Evolutionary conservation across 2,888 invertebrate species (phyloP), one percentile per base, ranked within the genome.

Genomic region (Lasioglossum marginatum): DNA sequence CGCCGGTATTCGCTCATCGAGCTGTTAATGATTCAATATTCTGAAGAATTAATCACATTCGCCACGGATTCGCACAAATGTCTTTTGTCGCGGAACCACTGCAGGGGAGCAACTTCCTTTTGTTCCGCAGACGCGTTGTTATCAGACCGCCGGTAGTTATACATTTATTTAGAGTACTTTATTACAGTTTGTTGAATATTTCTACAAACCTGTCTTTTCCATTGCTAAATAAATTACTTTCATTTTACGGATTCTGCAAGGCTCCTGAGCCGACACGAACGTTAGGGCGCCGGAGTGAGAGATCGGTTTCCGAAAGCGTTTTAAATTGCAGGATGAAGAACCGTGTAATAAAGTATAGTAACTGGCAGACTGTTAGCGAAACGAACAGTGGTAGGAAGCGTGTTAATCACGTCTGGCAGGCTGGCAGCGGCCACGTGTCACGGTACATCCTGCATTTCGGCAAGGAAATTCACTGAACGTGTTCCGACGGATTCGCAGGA

Each of bases 401-500:
- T 27, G 16, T 68, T 68, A 37, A 68, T 16, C 31, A 16, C 70
- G 48, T 70, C 27, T n/a, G 19, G 1, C 70, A 43, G 16, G 12
- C 34, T 8, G 48, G 19, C n/a, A n/a, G 16, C 43, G 52, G 63
- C 43, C 81, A 70, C 74, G 75, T 76, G 81, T 63, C 81, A 16
- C 40, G 60, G 34, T 60, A 60, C 63, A 76, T 81, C 34, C 52
- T 66, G 45, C 68, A 68, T 73, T 66, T 82, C 52, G n/a, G 23
- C 66, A 73, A 57, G 82, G 70, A 83, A 85, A 83, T 85, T 79
- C 83, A 37, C 6, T 48, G 73, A 34, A 78, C 78, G 63, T 75
- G 78, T 84, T 85, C 73, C n/a, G 73, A 68, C 73, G 72, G 34
- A 74, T 70, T 79, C 85, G 85, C 77, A 68, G 78, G 82, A 83